Evolutionary conservation across 2,888 invertebrate genomes (phyloP).

Genomic region (Dilophus febrilis): DNA sequence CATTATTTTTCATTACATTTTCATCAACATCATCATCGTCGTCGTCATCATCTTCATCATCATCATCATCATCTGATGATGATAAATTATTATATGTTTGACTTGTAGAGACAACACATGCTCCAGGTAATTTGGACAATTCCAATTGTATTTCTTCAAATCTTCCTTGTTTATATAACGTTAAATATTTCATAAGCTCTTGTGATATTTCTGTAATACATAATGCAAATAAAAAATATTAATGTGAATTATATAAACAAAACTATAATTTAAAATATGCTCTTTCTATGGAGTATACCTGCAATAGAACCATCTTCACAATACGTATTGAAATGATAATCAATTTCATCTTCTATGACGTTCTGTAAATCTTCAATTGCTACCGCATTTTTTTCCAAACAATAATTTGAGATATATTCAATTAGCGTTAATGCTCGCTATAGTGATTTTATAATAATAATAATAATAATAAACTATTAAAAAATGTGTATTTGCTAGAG

Average conservation of each 20-base stretch:
- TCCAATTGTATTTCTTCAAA: conserved; percentile 38
- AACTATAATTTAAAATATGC: conserved; percentile 7
- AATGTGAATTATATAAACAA: not conserved
- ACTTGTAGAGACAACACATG: conserved; percentile 38
- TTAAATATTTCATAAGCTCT: conserved; percentile 37
- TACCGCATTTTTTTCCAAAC: conserved; percentile 38
- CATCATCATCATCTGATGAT: conserved; percentile 17
- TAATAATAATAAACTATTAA: not conserved
- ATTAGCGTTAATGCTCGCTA: conserved; percentile 47
- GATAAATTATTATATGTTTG: conserved; percentile 28
- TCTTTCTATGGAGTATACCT: conserved; percentile 33
- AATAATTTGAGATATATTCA: conserved; percentile 45
- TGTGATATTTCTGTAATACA: conserved; percentile 44
- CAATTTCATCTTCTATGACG: conserved; percentile 50
- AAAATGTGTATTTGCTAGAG: not conserved
- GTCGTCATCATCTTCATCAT: conserved; percentile 16
- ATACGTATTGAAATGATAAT: conserved; percentile 53
- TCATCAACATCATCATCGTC: conserved; percentile 26
- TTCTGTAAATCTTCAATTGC: conserved; percentile 42
- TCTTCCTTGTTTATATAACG: conserved; percentile 37
- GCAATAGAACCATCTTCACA: conserved; percentile 53
- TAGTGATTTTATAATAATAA: conserved; percentile 9
- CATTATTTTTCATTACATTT: conserved; percentile 21
- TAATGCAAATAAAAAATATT: no score
- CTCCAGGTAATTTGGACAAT: conserved; percentile 40